phyloP scores from a whole-genome alignment of 2,888 invertebrate genomes.

The Pheosia gnoma region DNA sequence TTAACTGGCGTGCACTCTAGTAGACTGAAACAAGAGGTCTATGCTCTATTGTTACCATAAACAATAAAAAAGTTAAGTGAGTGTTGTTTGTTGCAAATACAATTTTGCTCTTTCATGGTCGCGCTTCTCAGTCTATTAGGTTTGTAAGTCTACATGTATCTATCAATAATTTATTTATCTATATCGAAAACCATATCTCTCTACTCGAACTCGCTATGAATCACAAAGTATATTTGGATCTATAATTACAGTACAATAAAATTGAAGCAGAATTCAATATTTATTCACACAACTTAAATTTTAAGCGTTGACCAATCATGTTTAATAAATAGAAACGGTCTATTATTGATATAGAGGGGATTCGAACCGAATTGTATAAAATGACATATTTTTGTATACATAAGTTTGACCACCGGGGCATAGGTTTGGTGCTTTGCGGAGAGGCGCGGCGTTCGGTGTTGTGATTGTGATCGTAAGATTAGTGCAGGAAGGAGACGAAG shows the following conservation, averaged over 20 bases:
- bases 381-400: constrained; percentile 46
- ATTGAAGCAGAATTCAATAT: constrained; percentile 9
- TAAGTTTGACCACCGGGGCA: constrained; percentile 72
- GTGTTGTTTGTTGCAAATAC: no score
- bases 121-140: no score
- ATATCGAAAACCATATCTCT: constrained; percentile 43
- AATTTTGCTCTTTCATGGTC: no score
- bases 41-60: no score
- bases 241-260: constrained; percentile 9
- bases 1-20: no score
- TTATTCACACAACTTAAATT: constrained; percentile 40
- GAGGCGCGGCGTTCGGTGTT: constrained; percentile 59
- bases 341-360: constrained; percentile 1
- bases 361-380: constrained; percentile 25
- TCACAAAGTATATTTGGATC: constrained; percentile 35
- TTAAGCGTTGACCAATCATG: constrained; percentile 39
- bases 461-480: constrained; percentile 61
- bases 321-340: constrained; percentile 32
- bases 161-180: constrained; percentile 14
- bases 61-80: no score
- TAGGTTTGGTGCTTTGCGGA: constrained; percentile 75
- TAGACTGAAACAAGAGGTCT: constrained; percentile 14
- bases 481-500: constrained; percentile 34
- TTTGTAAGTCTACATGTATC: neutral
- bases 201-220: constrained; percentile 29